Evolutionary conservation across 2,888 invertebrate genomes (phyloP).

Genomic region (Ceriagrion tenellum): DNA sequence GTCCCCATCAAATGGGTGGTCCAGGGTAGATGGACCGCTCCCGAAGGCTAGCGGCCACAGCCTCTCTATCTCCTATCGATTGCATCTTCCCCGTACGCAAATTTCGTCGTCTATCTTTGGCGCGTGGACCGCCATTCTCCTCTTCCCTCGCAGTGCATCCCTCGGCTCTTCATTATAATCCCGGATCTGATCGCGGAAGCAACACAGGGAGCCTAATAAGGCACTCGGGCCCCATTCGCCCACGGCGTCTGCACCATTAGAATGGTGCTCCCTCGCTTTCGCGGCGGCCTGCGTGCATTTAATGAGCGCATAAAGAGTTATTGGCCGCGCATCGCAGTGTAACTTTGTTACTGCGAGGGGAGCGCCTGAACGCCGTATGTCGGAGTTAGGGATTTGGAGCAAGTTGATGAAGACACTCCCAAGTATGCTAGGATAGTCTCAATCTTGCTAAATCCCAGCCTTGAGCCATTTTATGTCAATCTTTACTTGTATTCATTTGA

Average conservation of each 20-base stretch:
- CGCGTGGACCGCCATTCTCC: neutral
- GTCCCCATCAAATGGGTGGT: neutral
- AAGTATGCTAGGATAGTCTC: neutral
- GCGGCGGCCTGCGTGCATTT: neutral
- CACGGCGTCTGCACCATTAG: neutral
- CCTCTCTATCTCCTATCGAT: neutral
- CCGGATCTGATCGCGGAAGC: neutral
- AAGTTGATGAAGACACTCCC: neutral
- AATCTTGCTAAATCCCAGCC: neutral
- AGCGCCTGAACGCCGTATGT: neutral
- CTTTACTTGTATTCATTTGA: too few species aligned
- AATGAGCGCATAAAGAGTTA: neutral
- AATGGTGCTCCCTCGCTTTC: neutral
- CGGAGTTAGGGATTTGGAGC: neutral
- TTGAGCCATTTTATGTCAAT: too few species aligned
- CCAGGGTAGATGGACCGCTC: neutral
- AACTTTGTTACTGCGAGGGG: neutral
- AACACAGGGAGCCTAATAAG: neutral
- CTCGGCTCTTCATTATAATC: slow-evolving; percentile 1
- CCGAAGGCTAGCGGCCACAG: neutral
- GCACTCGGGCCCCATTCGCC: neutral
- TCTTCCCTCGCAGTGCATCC: neutral
- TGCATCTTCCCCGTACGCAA: neutral
- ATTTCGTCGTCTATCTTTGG: neutral
- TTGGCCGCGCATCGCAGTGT: neutral